Evolutionary conservation across 1,140 invertebrate species (phyloP).

Genomic region (Periplaneta americana): DNA sequence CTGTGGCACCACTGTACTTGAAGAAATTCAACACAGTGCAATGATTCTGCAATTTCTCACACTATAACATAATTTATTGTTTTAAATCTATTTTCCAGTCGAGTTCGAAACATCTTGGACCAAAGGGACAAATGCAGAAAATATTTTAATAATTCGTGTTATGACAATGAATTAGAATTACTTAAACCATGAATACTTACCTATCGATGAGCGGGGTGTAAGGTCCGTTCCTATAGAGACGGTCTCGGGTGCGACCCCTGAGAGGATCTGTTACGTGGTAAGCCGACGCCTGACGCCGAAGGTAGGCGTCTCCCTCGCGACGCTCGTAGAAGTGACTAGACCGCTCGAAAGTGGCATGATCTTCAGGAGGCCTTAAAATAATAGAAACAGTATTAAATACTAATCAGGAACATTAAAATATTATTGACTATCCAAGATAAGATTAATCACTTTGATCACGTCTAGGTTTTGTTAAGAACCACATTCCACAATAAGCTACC

Average conservation of each 20-base stretch:
- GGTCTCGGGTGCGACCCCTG: slow-evolving; percentile 33
- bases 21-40: no score
- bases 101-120: no score
- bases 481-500: no score
- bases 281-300: slow-evolving; percentile 34
- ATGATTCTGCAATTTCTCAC: no score
- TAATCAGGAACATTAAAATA: not conserved
- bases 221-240: slow-evolving; percentile 43
- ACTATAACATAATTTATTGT: no score
- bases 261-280: slow-evolving; percentile 31
- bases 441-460: no score
- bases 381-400: not conserved
- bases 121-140: no score
- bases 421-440: not conserved
- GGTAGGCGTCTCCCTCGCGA: slow-evolving; percentile 29
- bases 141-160: no score
- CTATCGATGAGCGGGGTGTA: slow-evolving; percentile 40
- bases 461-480: not conserved
- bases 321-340: slow-evolving; percentile 45
- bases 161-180: no score
- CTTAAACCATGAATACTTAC: no score
- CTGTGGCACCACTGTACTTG: no score
- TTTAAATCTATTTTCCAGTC: no score
- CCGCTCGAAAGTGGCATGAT: slow-evolving; percentile 38
- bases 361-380: slow-evolving; percentile 32